phyloP scores from a whole-genome alignment of 2,888 invertebrate genomes.

The Pristionchus entomophagus region DNA sequence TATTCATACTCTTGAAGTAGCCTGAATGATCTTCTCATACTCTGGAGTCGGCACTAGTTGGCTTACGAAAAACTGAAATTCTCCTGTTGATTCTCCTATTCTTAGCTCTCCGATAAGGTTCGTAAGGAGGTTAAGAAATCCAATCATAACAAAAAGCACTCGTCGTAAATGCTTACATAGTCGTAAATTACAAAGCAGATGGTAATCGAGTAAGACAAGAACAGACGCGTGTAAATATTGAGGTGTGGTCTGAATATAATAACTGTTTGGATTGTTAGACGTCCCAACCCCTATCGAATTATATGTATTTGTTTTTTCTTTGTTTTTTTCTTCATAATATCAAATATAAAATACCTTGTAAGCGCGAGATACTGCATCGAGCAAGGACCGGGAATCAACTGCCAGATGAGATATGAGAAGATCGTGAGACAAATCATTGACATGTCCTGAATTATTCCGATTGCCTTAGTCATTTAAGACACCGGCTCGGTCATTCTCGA shows the following conservation, averaged over 20 bases:
- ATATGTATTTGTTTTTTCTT: too few species aligned
- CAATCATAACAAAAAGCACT: too few species aligned
- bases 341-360: constrained; percentile 6
- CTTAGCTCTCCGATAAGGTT: too few species aligned
- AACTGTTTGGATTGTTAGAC: too few species aligned
- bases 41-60: constrained; percentile 10
- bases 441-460: not conserved
- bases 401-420: constrained; percentile 20
- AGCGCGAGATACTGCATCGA: constrained; percentile 7
- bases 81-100: not conserved
- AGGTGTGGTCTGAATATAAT: not conserved
- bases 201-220: constrained; percentile 3
- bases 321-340: too few species aligned
- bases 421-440: constrained; percentile 24
- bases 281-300: too few species aligned
- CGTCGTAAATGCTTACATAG: constrained; percentile 14
- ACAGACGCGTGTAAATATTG: not conserved
- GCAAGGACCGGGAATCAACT: constrained; percentile 14
- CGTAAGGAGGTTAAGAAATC: too few species aligned
- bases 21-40: not conserved
- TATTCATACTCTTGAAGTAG: not conserved
- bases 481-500: not conserved
- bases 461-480: too few species aligned
- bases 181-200: constrained; percentile 29
- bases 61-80: constrained; percentile 1